Evolutionary conservation across 2,797 vertebrate species (phyloP).

Genomic region (Dipus sagitta): DNA sequence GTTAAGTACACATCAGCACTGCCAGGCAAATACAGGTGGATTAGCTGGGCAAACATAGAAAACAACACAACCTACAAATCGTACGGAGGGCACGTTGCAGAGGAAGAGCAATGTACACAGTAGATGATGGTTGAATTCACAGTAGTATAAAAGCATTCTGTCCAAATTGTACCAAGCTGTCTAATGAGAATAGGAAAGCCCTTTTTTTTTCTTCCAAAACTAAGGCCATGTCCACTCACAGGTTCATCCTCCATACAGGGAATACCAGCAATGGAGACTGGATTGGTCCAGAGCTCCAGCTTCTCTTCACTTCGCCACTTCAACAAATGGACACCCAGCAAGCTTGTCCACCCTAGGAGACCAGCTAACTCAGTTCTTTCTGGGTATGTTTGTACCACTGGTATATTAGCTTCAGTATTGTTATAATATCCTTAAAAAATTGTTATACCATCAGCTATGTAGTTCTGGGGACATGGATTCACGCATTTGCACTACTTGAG

Average conservation of each 20-base stretch:
- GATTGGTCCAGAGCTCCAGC: not conserved
- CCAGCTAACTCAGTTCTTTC: not conserved
- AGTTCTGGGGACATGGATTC: not conserved
- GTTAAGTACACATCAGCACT: slow-evolving; percentile 63
- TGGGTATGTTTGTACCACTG: not conserved
- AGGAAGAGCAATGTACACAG: not conserved
- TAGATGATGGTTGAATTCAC: not conserved
- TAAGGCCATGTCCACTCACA: not conserved
- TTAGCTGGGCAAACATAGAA: slow-evolving; percentile 32
- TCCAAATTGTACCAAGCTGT: not conserved
- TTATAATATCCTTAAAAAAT: not conserved
- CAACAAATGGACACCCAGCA: not conserved
- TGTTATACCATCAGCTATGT: not conserved
- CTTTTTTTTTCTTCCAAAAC: not conserved
- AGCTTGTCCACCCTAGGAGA: not conserved
- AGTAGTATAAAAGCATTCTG: not conserved
- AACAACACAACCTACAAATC: slow-evolving; percentile 12
- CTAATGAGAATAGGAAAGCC: not conserved
- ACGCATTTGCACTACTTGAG: not conserved
- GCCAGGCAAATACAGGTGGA: slow-evolving; percentile 25
- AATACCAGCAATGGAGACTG: not conserved
- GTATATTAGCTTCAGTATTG: not conserved
- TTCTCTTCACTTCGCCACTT: not conserved
- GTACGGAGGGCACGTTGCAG: not conserved
- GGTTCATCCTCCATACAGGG: not conserved